Evolutionary conservation across 2,797 vertebrate genomes (phyloP).

Genomic region (Clarias laeviceps): DNA sequence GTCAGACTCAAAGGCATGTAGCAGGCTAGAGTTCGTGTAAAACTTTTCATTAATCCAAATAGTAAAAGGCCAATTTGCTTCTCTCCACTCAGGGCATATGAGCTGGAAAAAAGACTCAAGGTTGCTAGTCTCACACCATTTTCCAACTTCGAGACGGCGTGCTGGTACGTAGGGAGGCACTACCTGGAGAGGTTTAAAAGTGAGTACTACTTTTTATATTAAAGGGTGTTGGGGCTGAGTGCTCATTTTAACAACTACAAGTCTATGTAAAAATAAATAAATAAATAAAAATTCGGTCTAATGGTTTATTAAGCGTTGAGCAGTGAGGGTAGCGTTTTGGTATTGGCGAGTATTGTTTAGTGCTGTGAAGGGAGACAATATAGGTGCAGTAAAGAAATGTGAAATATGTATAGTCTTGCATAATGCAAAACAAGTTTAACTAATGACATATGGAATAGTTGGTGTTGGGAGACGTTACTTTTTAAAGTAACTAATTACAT

Average conservation of each 20-base stretch:
- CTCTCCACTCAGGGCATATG: conserved; percentile 85
- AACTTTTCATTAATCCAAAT: conserved; percentile 28
- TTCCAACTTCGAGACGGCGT: conserved; percentile 94
- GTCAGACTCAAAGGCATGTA: background rate
- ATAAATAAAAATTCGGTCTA: background rate
- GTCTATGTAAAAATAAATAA: no score
- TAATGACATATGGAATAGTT: background rate
- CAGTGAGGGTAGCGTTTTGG: background rate
- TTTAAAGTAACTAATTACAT: no score
- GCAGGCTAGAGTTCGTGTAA: background rate
- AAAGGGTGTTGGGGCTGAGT: background rate
- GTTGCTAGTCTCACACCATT: conserved; percentile 93
- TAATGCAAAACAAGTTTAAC: background rate
- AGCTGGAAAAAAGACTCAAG: conserved; percentile 93
- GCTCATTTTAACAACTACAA: background rate
- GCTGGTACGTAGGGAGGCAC: conserved; percentile 95
- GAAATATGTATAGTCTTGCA: background rate
- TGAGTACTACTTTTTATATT: conserved; percentile 62
- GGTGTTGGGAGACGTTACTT: no score
- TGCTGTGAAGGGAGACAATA: background rate
- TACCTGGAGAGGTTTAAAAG: conserved; percentile 95
- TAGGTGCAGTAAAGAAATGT: background rate
- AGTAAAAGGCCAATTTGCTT: conserved; percentile 35
- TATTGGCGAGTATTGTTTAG: background rate
- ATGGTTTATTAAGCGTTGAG: background rate